Evolutionary conservation across 2,797 vertebrate species (phyloP), one percentile per base, ranked within the genome.

Genomic region (Rhinophrynus dorsalis): DNA sequence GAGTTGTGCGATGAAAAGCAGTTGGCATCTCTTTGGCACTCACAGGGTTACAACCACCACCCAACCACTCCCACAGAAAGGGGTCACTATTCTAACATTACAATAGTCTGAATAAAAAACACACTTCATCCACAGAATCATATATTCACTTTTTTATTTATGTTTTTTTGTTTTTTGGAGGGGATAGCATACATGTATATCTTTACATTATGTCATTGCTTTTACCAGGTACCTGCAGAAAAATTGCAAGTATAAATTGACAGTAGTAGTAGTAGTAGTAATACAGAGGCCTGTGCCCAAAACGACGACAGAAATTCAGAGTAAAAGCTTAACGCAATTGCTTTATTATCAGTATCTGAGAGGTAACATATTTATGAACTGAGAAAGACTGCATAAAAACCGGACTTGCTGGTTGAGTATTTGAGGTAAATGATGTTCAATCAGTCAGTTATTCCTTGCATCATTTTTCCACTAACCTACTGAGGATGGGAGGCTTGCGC

Each of bases 141-240:
- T 64, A 47, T 17, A 8, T 29, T 57, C 40, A 68, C 35, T 23
- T 50, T 51, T 60, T 51, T 27, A 18, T 63, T n/a, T 50, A 27
- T 42, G 35, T 48, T n/a, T 35, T 82, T 83, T 81, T 24, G 24
- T 40, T 81, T 85, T 67, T 79, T 87, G 87, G 86, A 85, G 90
- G 84, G 86, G 76, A 86, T 90, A 92, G 91, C 91, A 94, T 94
- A 94, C 93, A 93, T 88, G 89, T 80, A 86, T 54, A 89, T 93
- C 92, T 95, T 86, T 95, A 96, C 94, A 94, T 90, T 94, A 95
- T 94, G 93, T 90, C 93, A 93, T 91, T 89, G 92, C 86, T 90
- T 87, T 86, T 88, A 84, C 88, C 81, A 86, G 83, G 89, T 87
- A 89, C 86, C 86, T 79, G 84, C 86, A 85, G 76, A 81, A 88